These are phyloP conservation scores for Caprella mutica DNA, from an alignment of 2,888 invertebrate species.

Conservation along the genomic window DNA sequence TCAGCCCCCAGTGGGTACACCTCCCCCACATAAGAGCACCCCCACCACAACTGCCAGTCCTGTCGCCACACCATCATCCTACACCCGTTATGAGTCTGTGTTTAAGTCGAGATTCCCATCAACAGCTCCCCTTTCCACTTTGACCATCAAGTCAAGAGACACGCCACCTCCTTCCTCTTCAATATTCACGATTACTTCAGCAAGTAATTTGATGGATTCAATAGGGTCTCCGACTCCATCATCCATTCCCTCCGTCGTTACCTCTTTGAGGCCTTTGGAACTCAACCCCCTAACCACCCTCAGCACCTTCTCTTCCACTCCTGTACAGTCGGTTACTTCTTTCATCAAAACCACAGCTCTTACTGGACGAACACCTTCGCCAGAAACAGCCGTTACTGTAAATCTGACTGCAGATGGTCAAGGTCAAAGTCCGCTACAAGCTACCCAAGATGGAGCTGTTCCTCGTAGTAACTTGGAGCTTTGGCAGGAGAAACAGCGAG, in stretches of 20 bases:
- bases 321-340: background rate
- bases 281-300: background rate
- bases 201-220: background rate
- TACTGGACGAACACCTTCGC: background rate
- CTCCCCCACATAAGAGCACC: constrained; percentile 7
- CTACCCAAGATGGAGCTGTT: background rate
- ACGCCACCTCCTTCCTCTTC: constrained; percentile 8
- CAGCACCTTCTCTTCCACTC: background rate
- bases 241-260: background rate
- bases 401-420: background rate
- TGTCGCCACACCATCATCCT: constrained; percentile 3
- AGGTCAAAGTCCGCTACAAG: background rate
- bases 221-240: background rate
- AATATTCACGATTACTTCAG: constrained; percentile 8
- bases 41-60: constrained; percentile 6
- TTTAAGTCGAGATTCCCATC: background rate
- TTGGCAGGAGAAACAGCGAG: constrained; percentile 7
- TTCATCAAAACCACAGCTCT: constrained; percentile 9
- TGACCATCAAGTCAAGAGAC: background rate
- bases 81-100: constrained; percentile 4
- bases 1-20: constrained; percentile 11
- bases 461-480: background rate
- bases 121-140: constrained; percentile 6
- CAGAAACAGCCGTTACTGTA: background rate
- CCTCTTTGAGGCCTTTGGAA: background rate